Evolutionary conservation across 2,888 invertebrate species (phyloP), one percentile per base, ranked within the genome.

Genomic region (Lepidocyrtinus sp.): DNA sequence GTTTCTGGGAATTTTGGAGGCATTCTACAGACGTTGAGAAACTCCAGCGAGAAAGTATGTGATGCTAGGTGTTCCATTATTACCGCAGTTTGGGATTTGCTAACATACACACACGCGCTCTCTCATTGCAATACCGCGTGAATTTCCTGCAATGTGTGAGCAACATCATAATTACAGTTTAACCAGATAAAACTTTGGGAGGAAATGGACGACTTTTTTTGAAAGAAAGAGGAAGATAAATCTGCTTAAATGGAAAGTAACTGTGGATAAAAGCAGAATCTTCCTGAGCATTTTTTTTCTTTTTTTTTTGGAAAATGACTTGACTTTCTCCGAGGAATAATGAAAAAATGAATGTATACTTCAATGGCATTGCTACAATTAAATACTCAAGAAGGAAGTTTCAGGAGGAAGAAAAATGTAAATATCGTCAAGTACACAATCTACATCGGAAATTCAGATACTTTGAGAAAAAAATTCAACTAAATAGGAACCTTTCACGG

Each of bases 311-410:
- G 65, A 71, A 71, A 70, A 76, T 76, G 76, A 76, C 70, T 76
- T 76, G 76, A 76, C 61, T 75, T 65, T 67, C 61, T 61, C 68
- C 24, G 46, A 24, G 78, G 68, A 21, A 81, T 68, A 62, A 81
- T 81, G 81, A 81, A 81, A 81, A 81, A 76, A 81, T 81, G 81
- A 81, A 81, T 81, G 81, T 63, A 76, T 65, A 62, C 63, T 73
- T 61, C 36, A 69, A 72, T 81, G 75, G 81, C 71, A 73, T 36
- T 65, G 65, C 27, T 36, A 63, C 63, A 24, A 65, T 36, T 27
- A 19, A 36, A 25, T 36, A 17, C 27, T 9, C 21, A n/a, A 65
- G 65, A 36, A 65, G 27, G 27, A 36, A 65, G 65, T 59, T 22
- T 25, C 63, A 63, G 27, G 27, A 63, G 63, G 26, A 19, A 25